These are phyloP conservation scores for Ochotona princeps DNA, from an alignment of 2,113 vertebrate genomes.

Conservation along the genomic window DNA sequence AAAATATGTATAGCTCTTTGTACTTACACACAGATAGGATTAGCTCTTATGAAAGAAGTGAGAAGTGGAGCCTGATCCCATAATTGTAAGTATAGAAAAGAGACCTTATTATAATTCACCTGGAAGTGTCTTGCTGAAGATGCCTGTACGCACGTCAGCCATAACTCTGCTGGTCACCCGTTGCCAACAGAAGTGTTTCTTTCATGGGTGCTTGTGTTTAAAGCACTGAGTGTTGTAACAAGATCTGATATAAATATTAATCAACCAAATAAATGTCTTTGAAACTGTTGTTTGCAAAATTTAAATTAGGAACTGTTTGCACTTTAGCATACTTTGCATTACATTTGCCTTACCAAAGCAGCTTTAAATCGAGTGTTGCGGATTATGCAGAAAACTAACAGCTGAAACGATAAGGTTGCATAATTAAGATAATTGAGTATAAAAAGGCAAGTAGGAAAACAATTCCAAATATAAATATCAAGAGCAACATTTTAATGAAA, in stretches of 20 bases:
- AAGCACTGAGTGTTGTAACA: conserved; percentile 11
- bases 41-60: conserved; percentile 32
- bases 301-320: conserved; percentile 7
- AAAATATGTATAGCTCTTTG: background rate
- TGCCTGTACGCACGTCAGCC: background rate
- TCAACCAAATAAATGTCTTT: background rate
- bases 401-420: background rate
- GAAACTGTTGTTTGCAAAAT: background rate
- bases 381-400: background rate
- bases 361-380: conserved; percentile 5
- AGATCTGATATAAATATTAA: background rate
- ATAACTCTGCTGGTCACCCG: background rate
- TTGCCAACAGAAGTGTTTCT: background rate
- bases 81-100: background rate
- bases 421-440: background rate
- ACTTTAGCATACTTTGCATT: background rate
- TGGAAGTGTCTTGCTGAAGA: background rate
- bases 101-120: background rate
- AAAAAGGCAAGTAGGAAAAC: conserved; percentile 21
- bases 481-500: background rate
- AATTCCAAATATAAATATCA: background rate
- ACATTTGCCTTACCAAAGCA: background rate
- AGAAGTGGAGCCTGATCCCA: background rate
- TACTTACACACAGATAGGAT: conserved; percentile 15
- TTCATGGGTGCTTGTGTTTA: background rate